Evolutionary conservation across 2,797 vertebrate species (phyloP).

Genomic region (Esox lucius): DNA sequence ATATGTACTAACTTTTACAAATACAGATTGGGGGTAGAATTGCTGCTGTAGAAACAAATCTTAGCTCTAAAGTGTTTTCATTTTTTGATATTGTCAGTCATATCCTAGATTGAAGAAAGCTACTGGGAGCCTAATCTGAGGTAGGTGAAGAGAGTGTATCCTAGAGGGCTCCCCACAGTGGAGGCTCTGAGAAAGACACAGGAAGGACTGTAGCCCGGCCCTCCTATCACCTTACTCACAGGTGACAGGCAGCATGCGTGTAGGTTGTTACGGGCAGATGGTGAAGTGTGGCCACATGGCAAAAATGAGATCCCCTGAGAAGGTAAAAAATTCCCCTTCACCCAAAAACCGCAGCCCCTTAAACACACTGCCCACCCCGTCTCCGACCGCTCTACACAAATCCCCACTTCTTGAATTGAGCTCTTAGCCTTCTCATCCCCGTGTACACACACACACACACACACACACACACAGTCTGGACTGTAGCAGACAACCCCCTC

Average conservation of each 20-base stretch:
- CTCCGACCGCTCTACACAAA: neutral
- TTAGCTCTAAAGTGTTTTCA: neutral
- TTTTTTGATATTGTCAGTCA: neutral
- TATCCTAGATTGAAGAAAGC: neutral
- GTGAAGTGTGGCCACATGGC: conserved; percentile 57
- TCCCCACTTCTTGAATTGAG: neutral
- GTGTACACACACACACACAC: conserved; percentile 13
- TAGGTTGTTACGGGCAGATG: conserved; percentile 53
- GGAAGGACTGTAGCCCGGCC: neutral
- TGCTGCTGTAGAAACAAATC: neutral
- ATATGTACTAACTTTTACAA: neutral
- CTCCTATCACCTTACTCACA: conserved; percentile 48
- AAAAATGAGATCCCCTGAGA: conserved; percentile 61
- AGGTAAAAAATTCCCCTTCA: conserved; percentile 53
- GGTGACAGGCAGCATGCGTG: conserved; percentile 66
- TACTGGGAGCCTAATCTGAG: neutral
- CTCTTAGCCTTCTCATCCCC: neutral
- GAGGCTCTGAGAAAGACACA: conserved; percentile 8
- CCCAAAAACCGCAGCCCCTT: conserved; percentile 43
- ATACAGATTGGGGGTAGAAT: neutral
- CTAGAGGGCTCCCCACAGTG: conserved; percentile 40
- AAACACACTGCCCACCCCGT: conserved; percentile 11
- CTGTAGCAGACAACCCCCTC: neutral
- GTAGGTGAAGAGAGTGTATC: conserved; percentile 9
- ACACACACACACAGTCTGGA: neutral